Percentiles rank a stretch among this genome's conserved stretches.
These are phyloP conservation scores for Rattus norvegicus DNA, from an alignment of 2,113 vertebrate species.

Conservation along the genomic window DNA sequence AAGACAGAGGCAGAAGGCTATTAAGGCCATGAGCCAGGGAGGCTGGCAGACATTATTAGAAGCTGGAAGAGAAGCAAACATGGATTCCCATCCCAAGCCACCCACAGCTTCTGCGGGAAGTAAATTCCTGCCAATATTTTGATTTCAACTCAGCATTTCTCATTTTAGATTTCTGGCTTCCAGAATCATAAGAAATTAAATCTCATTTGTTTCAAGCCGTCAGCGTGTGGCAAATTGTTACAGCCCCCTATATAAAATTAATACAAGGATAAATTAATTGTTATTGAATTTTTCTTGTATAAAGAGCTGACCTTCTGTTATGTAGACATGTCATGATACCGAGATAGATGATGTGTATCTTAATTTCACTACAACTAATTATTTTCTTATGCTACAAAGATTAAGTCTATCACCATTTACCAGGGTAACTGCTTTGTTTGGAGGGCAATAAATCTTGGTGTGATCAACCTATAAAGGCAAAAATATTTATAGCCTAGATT, in stretches of 20 bases:
- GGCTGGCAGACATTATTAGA: not conserved
- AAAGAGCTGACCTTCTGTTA: not conserved
- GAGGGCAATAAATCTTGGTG: not conserved
- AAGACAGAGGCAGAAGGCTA: not conserved
- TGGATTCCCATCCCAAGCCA: not conserved
- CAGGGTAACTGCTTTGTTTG: not conserved
- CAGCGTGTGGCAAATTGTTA: not conserved
- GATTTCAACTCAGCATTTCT: constrained; percentile 7
- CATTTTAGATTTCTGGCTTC: constrained; percentile 40
- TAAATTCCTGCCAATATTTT: not conserved
- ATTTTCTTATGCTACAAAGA: not conserved
- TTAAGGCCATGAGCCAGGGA: not conserved
- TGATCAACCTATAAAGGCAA: not conserved
- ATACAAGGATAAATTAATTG: constrained; percentile 1
- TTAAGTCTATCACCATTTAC: not conserved
- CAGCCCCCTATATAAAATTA: not conserved
- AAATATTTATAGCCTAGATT: not conserved
- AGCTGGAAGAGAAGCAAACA: not conserved
- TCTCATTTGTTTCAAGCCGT: constrained; percentile 51
- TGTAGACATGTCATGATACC: not conserved
- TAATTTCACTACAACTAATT: not conserved
- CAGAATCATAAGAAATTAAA: constrained; percentile 21
- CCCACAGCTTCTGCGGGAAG: not conserved
- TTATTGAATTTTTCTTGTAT: constrained; percentile 10
- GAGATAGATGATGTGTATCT: not conserved